These are phyloP conservation scores for Propithecus deckenii DNA, from an alignment of 2,797 vertebrate species.

Conservation along the genomic window DNA sequence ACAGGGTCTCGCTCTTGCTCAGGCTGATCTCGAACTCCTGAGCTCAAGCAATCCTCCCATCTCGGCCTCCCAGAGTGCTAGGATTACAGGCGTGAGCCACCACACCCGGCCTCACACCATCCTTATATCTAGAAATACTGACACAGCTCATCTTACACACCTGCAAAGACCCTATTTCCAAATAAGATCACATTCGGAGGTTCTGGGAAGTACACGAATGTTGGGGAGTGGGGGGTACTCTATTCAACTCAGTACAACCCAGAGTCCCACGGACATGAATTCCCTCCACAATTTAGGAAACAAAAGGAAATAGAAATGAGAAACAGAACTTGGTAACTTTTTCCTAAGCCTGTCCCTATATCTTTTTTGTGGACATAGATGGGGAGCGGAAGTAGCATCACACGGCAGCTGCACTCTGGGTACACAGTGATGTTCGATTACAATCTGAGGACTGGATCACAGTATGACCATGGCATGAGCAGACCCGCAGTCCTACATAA, in stretches of 20 bases:
- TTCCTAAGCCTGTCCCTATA: not conserved
- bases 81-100: too few relatives aligned
- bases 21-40: too few relatives aligned
- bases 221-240: not conserved
- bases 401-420: fast-evolving
- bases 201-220: not conserved
- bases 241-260: not conserved
- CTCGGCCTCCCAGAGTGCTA: too few relatives aligned
- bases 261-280: not conserved
- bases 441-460: fast-evolving
- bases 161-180: not conserved
- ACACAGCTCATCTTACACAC: not conserved
- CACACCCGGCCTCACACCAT: too few relatives aligned
- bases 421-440: fast-evolving
- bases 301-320: not conserved
- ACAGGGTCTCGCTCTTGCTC: too few relatives aligned
- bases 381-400: too few relatives aligned
- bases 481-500: not conserved
- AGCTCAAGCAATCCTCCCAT: too few relatives aligned
- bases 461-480: fast-evolving
- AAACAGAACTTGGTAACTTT: not conserved
- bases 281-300: not conserved
- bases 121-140: not conserved
- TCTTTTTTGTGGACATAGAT: not conserved
- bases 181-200: not conserved